Base-by-base conservation (phyloP, 2,888 invertebrate species). In the Lycocerus yunnanus region DNA sequence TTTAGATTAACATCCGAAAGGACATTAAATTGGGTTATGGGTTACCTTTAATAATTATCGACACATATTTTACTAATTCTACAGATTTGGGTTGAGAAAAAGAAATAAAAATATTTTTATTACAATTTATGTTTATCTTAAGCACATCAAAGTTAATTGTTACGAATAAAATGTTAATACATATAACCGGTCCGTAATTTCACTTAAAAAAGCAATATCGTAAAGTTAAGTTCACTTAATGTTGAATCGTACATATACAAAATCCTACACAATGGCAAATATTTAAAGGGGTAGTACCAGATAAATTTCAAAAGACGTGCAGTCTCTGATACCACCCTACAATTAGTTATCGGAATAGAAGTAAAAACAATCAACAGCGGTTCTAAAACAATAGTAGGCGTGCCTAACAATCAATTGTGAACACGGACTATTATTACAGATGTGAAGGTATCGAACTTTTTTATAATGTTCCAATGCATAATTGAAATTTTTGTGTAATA, bases 301-400 rank as follows among this genome's bases (percentile, higher is more conserved):
- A 84, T 84, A 84, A 84, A 84, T 84, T 84, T 83, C 81, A 70
- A 71, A 75, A 84, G 84, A 84, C 84, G 82, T 80, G 82, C 83
- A 82, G 81, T 80, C 82, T 80, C 82, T 77, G 84, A 84, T 84
- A 84, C 82, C 83, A 82, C 82, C 81, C 83, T 82, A 83, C 84
- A 84, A 85, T 84, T 85, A 85, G 84, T 84, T 84, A 85, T 84
- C 84, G 82, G 82, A 80, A 81, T 81, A 81, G 82, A 83, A 82
- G 83, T 82, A 85, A 84, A 86, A 84, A 85, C 85, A 85, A 86
- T 86, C 86, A 85, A 85, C 85, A 85, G 84, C 84, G 85, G 84
- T 84, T 85, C 83, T 84, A 85, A 86, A 85, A 87, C 86, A 86
- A 86, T 86, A 86, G 86, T 85, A 81, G 87, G 87, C 85, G 87